Evolutionary conservation across 2,888 invertebrate genomes (phyloP).

Genomic region (Thecophora atra): DNA sequence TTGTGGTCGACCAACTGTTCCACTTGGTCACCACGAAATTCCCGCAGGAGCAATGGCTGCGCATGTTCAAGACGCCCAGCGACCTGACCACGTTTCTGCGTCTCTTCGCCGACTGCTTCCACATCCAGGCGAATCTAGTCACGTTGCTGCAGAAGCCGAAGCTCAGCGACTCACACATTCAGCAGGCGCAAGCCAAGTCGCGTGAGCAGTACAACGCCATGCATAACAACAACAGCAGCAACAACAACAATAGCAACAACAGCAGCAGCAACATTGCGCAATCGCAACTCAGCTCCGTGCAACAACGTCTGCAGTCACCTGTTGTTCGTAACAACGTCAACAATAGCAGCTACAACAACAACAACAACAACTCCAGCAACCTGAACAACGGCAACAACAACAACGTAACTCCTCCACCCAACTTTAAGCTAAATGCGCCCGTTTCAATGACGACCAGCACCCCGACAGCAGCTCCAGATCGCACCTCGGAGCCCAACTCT

Average conservation of each 20-base stretch:
- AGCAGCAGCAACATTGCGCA: conserved; percentile 29
- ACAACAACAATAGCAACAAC: conserved; percentile 42
- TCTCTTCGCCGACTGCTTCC: conserved; percentile 93
- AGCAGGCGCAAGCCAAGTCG: conserved; percentile 64
- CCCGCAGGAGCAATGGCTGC: conserved; percentile 81
- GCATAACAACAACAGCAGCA: conserved; percentile 54
- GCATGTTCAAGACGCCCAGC: conserved; percentile 89
- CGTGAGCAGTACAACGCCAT: conserved; percentile 64
- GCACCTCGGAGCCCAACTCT: conserved; percentile 63
- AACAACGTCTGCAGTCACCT: conserved; percentile 60
- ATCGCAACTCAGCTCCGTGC: conserved; percentile 51
- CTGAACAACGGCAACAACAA: conserved; percentile 50
- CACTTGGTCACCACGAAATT: conserved; percentile 81
- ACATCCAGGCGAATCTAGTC: conserved; percentile 91
- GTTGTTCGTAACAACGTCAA: conserved; percentile 54
- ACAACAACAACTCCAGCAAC: conserved; percentile 49
- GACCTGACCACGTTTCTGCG: conserved; percentile 91
- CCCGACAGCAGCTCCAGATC: conserved; percentile 47
- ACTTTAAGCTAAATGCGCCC: conserved; percentile 65
- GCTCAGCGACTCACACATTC: conserved; percentile 70
- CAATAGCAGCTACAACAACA: conserved; percentile 45
- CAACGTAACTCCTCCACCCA: conserved; percentile 55
- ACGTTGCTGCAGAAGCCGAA: conserved; percentile 82
- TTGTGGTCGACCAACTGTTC: conserved; percentile 87
- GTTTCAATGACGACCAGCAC: conserved; percentile 58